phyloP scores from a whole-genome alignment of 2,888 invertebrate species.

The Galerucella pusilla region DNA sequence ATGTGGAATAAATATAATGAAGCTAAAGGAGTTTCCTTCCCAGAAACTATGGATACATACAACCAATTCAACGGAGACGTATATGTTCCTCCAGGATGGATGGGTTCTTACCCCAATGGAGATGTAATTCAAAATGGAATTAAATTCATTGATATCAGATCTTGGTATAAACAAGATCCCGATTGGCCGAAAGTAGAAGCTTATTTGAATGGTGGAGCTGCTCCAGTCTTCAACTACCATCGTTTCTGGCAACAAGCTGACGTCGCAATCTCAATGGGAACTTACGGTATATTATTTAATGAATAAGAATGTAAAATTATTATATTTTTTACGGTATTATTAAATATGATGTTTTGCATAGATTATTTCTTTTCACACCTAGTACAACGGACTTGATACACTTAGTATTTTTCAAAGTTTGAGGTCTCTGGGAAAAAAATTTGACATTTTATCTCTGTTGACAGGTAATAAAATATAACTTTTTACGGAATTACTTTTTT shows the following conservation, averaged over 20 bases:
- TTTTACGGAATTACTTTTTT: too few relatives aligned
- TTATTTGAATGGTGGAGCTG: constrained; percentile 47
- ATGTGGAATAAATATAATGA: constrained; percentile 45
- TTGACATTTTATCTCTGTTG: too few relatives aligned
- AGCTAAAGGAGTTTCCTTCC: constrained; percentile 45
- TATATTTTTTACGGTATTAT: background rate
- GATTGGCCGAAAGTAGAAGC: constrained; percentile 46
- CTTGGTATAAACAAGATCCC: constrained; percentile 48
- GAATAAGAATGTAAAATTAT: constrained; percentile 38
- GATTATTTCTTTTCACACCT: background rate
- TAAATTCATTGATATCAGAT: constrained; percentile 48
- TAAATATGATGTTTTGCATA: background rate
- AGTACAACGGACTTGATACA: too few relatives aligned
- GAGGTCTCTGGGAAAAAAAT: too few relatives aligned
- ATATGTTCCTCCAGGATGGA: constrained; percentile 51
- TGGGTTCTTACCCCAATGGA: constrained; percentile 49
- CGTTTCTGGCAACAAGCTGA: constrained; percentile 52
- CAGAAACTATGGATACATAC: constrained; percentile 49
- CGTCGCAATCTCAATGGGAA: constrained; percentile 47
- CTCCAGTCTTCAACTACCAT: constrained; percentile 48
- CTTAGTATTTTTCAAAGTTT: too few relatives aligned
- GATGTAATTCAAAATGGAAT: constrained; percentile 46
- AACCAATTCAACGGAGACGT: constrained; percentile 47
- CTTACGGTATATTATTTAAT: constrained; percentile 49
- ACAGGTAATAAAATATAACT: too few relatives aligned